Percentiles rank a stretch among this genome's conserved stretches.
Conservation (phyloP, 1,140 invertebrate genomes). For the Heliconius hermathena region DNA sequence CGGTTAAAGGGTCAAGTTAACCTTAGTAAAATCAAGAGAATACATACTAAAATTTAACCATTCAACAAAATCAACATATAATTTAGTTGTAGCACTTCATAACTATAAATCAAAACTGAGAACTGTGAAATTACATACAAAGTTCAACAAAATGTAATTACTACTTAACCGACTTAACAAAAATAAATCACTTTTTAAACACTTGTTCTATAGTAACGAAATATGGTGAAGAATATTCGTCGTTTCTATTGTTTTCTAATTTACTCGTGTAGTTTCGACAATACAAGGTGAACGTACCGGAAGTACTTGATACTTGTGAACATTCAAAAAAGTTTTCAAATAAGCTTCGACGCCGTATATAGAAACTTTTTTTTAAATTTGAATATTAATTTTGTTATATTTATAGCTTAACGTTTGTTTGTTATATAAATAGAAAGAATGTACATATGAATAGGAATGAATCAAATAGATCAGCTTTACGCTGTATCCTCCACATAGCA, state of each 20-base stretch:
- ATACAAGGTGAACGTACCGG: slow-evolving; percentile 34
- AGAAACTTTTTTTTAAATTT: not conserved
- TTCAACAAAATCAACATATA: not conserved
- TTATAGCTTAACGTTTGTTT: not conserved
- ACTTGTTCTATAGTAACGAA: not conserved
- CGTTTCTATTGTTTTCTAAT: slow-evolving; percentile 37
- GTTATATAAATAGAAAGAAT: no score
- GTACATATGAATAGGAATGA: no score
- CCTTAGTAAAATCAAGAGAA: not conserved
- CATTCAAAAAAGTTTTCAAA: slow-evolving; percentile 26
- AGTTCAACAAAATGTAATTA: not conserved
- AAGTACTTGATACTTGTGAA: slow-evolving; percentile 19
- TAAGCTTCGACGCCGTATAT: slow-evolving; percentile 8
- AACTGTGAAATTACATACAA: slow-evolving; percentile 8
- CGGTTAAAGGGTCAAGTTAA: not conserved
- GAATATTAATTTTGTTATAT: no score
- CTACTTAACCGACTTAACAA: not conserved
- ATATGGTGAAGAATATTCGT: slow-evolving; percentile 28
- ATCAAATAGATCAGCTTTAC: no score
- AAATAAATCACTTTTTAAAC: slow-evolving; percentile 11
- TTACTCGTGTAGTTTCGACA: slow-evolving; percentile 32
- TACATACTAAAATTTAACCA: not conserved
- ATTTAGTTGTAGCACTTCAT: not conserved
- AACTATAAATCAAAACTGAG: not conserved
- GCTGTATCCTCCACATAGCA: no score